Conservation (phyloP, 1,140 invertebrate species). For the Drosophila obscura region DNA sequence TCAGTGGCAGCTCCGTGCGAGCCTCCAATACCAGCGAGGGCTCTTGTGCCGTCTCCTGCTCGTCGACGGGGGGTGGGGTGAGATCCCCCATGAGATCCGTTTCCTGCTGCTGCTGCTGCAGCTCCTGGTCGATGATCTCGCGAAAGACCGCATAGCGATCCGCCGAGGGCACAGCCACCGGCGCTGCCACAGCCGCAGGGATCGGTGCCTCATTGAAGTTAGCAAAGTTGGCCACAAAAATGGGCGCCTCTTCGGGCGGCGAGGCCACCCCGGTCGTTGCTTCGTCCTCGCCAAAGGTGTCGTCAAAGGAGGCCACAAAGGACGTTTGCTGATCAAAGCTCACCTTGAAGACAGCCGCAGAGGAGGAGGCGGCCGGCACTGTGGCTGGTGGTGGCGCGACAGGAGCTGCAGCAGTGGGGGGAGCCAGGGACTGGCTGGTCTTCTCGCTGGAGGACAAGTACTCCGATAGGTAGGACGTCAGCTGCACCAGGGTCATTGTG, state of each 20-base stretch:
- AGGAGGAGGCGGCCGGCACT: conserved; percentile 6
- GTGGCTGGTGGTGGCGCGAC: conserved; percentile 9
- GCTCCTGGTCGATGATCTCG: conserved; percentile 90
- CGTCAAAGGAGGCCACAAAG: conserved; percentile 86
- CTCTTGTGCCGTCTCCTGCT: conserved; percentile 33
- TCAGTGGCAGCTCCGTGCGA: conserved; percentile 22
- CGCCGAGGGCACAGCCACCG: conserved; percentile 82
- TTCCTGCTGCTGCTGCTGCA: conserved; percentile 85
- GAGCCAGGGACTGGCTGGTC: conserved; percentile 62
- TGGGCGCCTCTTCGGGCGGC: conserved; percentile 2
- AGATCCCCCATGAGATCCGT: conserved; percentile 80
- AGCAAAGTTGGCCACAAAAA: conserved; percentile 87
- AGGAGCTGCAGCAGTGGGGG: not conserved
- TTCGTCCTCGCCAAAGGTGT: conserved; percentile 85
- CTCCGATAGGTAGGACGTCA: conserved; percentile 90
- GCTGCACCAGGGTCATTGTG: conserved; percentile 92
- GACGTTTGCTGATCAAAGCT: conserved; percentile 85
- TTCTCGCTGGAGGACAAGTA: conserved; percentile 84
- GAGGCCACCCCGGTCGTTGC: conserved; percentile 5
- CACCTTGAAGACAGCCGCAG: conserved; percentile 85
- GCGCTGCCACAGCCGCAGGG: conserved; percentile 64
- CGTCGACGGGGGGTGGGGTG: conserved; percentile 49
- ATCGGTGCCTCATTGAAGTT: conserved; percentile 84
- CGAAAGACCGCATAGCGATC: conserved; percentile 94
- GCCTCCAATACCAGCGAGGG: conserved; percentile 8